Conservation (phyloP, 2,113 vertebrate genomes). For the Pholis gunnellus region DNA sequence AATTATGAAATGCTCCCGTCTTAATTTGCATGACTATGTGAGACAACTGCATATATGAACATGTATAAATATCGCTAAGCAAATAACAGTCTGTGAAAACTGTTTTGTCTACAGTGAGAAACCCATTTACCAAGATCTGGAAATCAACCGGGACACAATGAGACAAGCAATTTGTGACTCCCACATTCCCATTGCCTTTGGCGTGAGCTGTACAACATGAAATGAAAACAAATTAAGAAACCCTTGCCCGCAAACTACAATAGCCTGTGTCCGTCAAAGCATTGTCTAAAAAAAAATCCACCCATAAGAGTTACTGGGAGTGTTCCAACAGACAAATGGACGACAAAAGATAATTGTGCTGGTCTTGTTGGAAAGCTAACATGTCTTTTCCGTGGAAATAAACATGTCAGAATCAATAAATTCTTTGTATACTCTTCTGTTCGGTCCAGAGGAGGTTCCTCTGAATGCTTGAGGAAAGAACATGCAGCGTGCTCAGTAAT, state of each 20-base stretch:
- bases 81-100: neutral
- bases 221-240: conserved; percentile 51
- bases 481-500: conserved; percentile 57
- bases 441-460: conserved; percentile 73
- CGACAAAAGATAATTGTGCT: conserved; percentile 66
- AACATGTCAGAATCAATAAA: conserved; percentile 83
- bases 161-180: neutral
- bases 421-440: conserved; percentile 39
- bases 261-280: conserved; percentile 36
- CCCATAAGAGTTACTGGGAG: conserved; percentile 60
- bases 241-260: conserved; percentile 35
- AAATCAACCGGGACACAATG: neutral
- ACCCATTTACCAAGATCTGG: neutral
- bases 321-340: conserved; percentile 64
- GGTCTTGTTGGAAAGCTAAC: conserved; percentile 65
- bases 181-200: conserved; percentile 20
- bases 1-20: neutral
- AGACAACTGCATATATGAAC: neutral
- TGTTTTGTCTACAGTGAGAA: neutral
- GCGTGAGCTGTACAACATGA: conserved; percentile 32
- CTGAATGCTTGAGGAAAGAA: conserved; percentile 47
- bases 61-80: neutral
- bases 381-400: conserved; percentile 79
- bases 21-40: neutral
- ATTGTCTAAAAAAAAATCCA: conserved; percentile 50